Evolutionary conservation across 2,113 vertebrate genomes (phyloP), one percentile per base, ranked within the genome.

Genomic region (Cryptoleucopteryx plumbea): DNA sequence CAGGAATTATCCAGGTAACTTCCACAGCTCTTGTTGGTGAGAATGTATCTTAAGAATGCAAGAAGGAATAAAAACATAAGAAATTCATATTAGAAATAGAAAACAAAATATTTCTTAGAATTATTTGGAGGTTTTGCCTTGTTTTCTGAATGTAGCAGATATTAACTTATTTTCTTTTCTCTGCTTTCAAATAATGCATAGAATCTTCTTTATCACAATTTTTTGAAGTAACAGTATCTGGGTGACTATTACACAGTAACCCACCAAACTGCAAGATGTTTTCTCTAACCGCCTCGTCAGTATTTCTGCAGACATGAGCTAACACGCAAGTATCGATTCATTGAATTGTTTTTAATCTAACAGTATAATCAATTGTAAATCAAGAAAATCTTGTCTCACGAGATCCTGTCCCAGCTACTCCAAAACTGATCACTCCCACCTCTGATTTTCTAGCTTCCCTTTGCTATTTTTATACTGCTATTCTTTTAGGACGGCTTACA

Each of bases 21-120:
- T 36, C 38, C 52, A 75, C 12, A 34, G n/a, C 32, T 59, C 38
- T 50, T 9, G 12, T 5, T 6, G 31, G 67, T 13, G 31, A 32
- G 20, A 75, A 86, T 3, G 11, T 12, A 10, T 48, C 25, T 43
- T 38, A 40, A 34, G 36, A 29, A 52, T 4, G 8, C 8, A 7
- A 15, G 13, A 82, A 68, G 58, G 7, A 58, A 16, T 4, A 36
- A 55, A 11, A 62, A 27, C 0, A 0, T 1, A 13, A 88, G 15
- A 77, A 91, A 88, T 31, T 29, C 2, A 13, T 8, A 40, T 8
- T 19, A 48, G 34, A 75, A 52, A 5, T 0, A 18, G 32, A 67
- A 82, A 82, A 14, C 2, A 27, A 52, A 87, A 15, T 9, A 16
- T 72, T 86, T 62, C 22, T 63, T 32, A 26, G 40, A 43, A 50